These are phyloP conservation scores for Pitta sordida DNA, from an alignment of 2,113 vertebrate species.

Conservation along the genomic window DNA sequence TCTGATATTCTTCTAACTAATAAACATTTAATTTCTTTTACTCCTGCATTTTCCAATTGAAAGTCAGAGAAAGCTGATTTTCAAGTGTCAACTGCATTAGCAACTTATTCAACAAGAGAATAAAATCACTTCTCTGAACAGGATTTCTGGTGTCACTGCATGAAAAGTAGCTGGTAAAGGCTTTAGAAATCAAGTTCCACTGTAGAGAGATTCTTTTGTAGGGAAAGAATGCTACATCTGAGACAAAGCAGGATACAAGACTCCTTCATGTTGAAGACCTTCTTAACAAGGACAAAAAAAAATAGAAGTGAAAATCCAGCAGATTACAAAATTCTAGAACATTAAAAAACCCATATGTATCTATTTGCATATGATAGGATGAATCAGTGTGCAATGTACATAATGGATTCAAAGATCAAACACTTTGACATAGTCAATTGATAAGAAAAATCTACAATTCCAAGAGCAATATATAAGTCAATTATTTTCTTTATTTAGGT, in stretches of 20 bases:
- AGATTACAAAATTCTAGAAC: not conserved
- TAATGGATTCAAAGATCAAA: not conserved
- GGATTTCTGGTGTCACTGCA: not conserved
- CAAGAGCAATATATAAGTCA: not conserved
- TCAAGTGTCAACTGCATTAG: slow-evolving; percentile 44
- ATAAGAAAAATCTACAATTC: not conserved
- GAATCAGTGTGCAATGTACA: not conserved
- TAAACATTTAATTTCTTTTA: not conserved
- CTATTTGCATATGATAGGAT: not conserved
- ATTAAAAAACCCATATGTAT: not conserved
- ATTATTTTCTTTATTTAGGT: not conserved
- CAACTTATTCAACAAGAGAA: slow-evolving; percentile 45
- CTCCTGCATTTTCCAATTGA: not conserved
- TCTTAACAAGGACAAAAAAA: not conserved
- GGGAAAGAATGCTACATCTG: not conserved
- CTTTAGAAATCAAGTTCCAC: not conserved
- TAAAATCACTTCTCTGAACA: not conserved
- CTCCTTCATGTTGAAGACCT: not conserved
- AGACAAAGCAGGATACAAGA: not conserved
- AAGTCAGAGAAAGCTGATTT: slow-evolving; percentile 62
- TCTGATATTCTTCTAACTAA: slow-evolving; percentile 29
- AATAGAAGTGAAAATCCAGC: not conserved
- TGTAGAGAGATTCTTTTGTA: not conserved
- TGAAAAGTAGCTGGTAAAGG: not conserved
- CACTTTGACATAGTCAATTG: not conserved